Evolutionary conservation across 2,888 invertebrate species (phyloP).

Genomic region (Pachycephus smyrnensis): DNA sequence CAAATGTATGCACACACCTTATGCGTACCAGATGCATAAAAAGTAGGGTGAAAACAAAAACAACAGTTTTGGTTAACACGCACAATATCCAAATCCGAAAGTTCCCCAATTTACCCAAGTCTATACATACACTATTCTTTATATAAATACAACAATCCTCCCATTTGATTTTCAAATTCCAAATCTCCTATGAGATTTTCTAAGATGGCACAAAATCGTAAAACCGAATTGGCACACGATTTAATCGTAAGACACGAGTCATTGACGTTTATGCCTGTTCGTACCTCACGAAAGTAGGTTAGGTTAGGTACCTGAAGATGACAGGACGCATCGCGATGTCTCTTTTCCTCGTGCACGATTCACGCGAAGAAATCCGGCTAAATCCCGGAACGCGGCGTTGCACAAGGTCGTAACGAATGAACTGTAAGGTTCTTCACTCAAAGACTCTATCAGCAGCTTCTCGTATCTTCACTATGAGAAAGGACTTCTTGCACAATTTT

Average conservation of each 20-base stretch:
- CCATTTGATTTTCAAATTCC: background rate
- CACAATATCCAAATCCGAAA: background rate
- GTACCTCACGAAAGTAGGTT: background rate
- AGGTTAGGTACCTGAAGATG: background rate
- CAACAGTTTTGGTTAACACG: background rate
- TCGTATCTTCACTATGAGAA: constrained; percentile 61
- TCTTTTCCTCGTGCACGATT: background rate
- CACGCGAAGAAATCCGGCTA: background rate
- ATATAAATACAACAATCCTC: background rate
- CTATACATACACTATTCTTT: background rate
- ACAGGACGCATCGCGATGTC: background rate
- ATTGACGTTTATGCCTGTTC: background rate
- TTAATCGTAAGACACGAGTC: background rate
- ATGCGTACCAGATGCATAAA: background rate
- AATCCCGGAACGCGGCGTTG: background rate
- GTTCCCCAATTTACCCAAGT: background rate
- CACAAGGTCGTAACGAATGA: background rate
- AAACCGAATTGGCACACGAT: background rate
- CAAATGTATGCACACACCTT: background rate
- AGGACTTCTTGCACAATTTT: constrained; percentile 60
- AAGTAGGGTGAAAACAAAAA: background rate
- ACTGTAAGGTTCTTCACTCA: constrained; percentile 43
- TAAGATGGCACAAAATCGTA: background rate
- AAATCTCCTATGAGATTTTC: background rate
- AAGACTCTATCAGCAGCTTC: constrained; percentile 59